A percentile compares a stretch with the other conserved stretches of the same genome.
These are phyloP conservation scores for Phocoena phocoena DNA, from an alignment of 2,113 vertebrate genomes.

Conservation along the genomic window DNA sequence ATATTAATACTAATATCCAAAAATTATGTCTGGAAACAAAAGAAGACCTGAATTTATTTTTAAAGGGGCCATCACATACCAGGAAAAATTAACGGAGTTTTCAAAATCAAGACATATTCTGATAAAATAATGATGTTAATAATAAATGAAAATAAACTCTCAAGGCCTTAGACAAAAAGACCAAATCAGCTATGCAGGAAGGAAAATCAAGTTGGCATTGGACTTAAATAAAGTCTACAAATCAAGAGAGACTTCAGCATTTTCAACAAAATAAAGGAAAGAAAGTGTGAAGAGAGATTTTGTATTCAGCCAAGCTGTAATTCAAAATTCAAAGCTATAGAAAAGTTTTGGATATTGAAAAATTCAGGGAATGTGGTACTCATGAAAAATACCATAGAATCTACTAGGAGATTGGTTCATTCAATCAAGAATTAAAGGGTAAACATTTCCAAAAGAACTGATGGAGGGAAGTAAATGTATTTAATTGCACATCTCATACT, in stretches of 20 bases:
- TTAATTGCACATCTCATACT: neutral
- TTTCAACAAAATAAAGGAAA: neutral
- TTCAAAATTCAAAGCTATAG: neutral
- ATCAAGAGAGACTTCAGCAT: neutral
- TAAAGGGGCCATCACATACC: neutral
- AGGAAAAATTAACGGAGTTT: neutral
- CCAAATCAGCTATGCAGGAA: neutral
- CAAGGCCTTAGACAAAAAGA: neutral
- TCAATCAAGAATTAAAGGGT: neutral
- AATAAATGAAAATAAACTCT: conserved; percentile 1
- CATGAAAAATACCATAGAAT: neutral
- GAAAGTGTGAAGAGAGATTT: neutral
- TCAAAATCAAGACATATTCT: neutral
- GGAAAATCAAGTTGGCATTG: neutral
- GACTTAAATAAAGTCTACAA: neutral
- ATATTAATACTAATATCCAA: neutral
- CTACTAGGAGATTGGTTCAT: neutral
- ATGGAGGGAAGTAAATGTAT: neutral
- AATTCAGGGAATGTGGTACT: neutral
- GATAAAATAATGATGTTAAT: neutral
- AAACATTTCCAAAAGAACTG: neutral
- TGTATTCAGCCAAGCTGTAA: neutral
- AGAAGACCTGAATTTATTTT: neutral
- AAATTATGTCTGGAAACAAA: neutral
- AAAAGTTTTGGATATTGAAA: neutral